phyloP scores from a whole-genome alignment of 1,140 invertebrate genomes.

The Trypoxylus dichotomus region DNA sequence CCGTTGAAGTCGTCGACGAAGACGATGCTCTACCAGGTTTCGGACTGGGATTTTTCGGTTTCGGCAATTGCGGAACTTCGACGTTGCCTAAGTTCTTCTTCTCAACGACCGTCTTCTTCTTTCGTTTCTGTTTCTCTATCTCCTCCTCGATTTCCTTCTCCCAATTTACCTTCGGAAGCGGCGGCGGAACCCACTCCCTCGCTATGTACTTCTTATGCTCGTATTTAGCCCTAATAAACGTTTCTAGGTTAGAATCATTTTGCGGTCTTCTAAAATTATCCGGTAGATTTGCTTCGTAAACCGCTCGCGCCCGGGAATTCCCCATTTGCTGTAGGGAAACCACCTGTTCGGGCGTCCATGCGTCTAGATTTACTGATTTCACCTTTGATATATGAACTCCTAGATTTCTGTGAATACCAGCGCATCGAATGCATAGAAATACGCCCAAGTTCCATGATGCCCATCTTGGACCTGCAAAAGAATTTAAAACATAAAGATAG shows the following conservation, averaged over 20 bases:
- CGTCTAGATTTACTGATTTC: slow-evolving; percentile 95
- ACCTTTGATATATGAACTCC: slow-evolving; percentile 98
- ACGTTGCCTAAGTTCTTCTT: slow-evolving; percentile 56
- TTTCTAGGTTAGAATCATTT: slow-evolving; percentile 89
- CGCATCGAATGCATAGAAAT: slow-evolving; percentile 97
- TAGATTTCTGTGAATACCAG: slow-evolving; percentile 96
- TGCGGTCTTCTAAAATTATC: slow-evolving; percentile 94
- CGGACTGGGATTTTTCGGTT: slow-evolving; percentile 67
- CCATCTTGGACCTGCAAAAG: slow-evolving; percentile 87
- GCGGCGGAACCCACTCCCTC: slow-evolving; percentile 90
- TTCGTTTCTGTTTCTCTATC: slow-evolving; percentile 76
- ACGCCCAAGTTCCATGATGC: slow-evolving; percentile 98
- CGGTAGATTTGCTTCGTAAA: slow-evolving; percentile 96
- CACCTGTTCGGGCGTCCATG: slow-evolving; percentile 99
- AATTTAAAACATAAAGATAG: background rate
- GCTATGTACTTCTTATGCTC: slow-evolving; percentile 98
- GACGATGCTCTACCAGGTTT: slow-evolving; percentile 63
- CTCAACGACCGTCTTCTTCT: slow-evolving; percentile 64
- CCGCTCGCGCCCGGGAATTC: slow-evolving; percentile 92
- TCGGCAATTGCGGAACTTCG: slow-evolving; percentile 61
- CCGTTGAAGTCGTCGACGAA: slow-evolving; percentile 51
- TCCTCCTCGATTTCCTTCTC: slow-evolving; percentile 88
- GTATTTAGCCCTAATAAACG: slow-evolving; percentile 96
- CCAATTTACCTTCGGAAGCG: slow-evolving; percentile 80
- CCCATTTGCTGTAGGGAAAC: slow-evolving; percentile 94